These are phyloP conservation scores for Hypselothyrea guttata DNA, from an alignment of 2,888 invertebrate species.

Conservation along the genomic window DNA sequence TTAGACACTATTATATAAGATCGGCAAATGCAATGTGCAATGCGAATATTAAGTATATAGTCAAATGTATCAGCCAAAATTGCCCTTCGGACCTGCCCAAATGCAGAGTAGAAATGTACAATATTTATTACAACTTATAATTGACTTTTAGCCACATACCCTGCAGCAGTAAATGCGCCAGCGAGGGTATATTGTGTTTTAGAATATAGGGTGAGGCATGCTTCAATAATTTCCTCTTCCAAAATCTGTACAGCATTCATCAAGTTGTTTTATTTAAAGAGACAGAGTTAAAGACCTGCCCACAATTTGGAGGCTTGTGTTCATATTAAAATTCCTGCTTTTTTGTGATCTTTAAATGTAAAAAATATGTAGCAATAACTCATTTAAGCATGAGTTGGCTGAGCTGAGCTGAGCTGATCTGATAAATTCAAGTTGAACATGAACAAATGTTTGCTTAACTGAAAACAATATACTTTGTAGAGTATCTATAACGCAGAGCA, in stretches of 20 bases:
- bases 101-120: too few relatives aligned
- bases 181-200: too few relatives aligned
- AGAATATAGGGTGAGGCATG: too few relatives aligned
- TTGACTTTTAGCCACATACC: too few relatives aligned
- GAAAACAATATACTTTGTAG: constrained; percentile 1
- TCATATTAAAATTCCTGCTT: constrained; percentile 2
- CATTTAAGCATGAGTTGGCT: background rate
- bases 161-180: too few relatives aligned
- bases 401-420: too few relatives aligned
- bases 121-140: too few relatives aligned
- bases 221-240: too few relatives aligned
- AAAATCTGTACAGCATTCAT: background rate
- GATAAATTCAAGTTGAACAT: background rate
- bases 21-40: constrained; percentile 43
- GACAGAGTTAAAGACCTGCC: too few relatives aligned
- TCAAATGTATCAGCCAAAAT: constrained; percentile 20
- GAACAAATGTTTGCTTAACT: too few relatives aligned
- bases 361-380: background rate
- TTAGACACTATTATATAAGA: constrained; percentile 25
- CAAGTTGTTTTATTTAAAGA: background rate
- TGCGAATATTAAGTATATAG: constrained; percentile 30
- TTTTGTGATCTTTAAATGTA: constrained; percentile 3
- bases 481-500: constrained; percentile 8
- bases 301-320: background rate
- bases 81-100: constrained; percentile 18